Base-by-base conservation (phyloP, 2,888 invertebrate species). In the Euzophera pinguis region DNA sequence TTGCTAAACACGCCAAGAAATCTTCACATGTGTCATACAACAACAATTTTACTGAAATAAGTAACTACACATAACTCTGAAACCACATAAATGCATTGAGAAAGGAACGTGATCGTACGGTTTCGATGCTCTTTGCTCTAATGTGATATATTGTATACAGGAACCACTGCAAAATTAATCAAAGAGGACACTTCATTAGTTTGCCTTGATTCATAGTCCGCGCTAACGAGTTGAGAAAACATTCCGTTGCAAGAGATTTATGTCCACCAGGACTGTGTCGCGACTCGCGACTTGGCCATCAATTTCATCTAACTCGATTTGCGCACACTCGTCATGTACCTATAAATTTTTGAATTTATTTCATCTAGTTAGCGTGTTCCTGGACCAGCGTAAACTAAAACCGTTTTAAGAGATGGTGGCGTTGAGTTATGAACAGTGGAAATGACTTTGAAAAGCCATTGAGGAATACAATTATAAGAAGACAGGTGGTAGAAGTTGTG, bases 261-360 rank as follows among this genome's bases (percentile, higher is more conserved):
- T 50, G 39, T 14, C 27, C 32, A 7, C 45, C 1, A 17, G 9
- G n/a, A 12, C 27, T 8, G 16, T 7, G 48, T 29, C 49, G 39
- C 38, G 22, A 22, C 22, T 22, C 22, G 39, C 38, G 22, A 22
- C 22, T 22, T 5, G 39, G 41, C n/a, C 39, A 50, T 50, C 39
- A 50, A 50, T 50, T 50, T 50, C n/a, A 38, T 50, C 16, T 16
- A 41, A 50, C 39, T 29, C 32, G 49, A 35, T 47, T 22, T 22
- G 22, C 22, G 22, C 2, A 22, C 22, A 22, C 3, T 22, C 5
- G 22, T 22, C 2, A 22, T 22, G 5, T 22, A 5, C 22, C n/a
- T n/a, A n/a, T n/a, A n/a, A n/a, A n/a, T n/a, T n/a, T n/a, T n/a
- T n/a, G 5, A 22, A 22, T 22, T 22, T 3, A 3, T 2, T 22